Base-by-base conservation (phyloP, 2,797 vertebrate genomes). In the Malurus leucopterus region DNA sequence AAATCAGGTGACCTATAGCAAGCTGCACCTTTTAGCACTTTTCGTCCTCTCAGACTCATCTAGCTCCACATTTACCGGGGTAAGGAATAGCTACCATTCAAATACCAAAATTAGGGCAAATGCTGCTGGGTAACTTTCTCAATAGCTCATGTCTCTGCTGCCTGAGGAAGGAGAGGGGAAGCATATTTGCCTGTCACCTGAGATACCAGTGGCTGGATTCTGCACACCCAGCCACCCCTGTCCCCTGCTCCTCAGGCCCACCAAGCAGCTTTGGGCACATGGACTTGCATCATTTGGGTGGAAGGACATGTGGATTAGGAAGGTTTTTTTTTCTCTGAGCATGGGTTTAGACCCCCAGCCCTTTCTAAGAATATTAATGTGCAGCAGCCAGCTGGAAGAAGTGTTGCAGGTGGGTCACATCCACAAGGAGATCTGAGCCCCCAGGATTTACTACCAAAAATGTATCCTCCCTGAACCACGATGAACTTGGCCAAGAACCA, bases 1-100 rank as follows among this genome's bases (percentile, higher is more conserved):
- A 47, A 83, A 71, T 71, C 75, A 67, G 65, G 27, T 62, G 79
- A 77, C 62, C 81, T 91, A 27, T 36, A 74, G 51, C 0, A 0
- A 87, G 55, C 55, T 93, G n/a, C n/a, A 8, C 46, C 51, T 68
- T 80, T 50, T 76, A 68, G 54, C 61, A 72, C 64, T 83, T 91
- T 77, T 51, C 50, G 74, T 82, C 43, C 54, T 62, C 47, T 67
- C 65, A 24, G 2, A 65, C 19, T 85, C 72, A 10, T 68, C 65
- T 69, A 57, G 29, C 32, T 87, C 47, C 55, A 63, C 1, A 65
- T 80, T 72, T 77, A 59, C 40, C 55, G n/a, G 19, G 30, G 19
- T 22, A 40, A 59, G 51, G 54, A 80, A 51, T 43, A 86, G 44
- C 62, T 69, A 24, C 51, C 30, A 55, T 53, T 69, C 51, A 80